phyloP scores from a whole-genome alignment of 2,888 invertebrate genomes.

The Caenorhabditis sulstoni region DNA sequence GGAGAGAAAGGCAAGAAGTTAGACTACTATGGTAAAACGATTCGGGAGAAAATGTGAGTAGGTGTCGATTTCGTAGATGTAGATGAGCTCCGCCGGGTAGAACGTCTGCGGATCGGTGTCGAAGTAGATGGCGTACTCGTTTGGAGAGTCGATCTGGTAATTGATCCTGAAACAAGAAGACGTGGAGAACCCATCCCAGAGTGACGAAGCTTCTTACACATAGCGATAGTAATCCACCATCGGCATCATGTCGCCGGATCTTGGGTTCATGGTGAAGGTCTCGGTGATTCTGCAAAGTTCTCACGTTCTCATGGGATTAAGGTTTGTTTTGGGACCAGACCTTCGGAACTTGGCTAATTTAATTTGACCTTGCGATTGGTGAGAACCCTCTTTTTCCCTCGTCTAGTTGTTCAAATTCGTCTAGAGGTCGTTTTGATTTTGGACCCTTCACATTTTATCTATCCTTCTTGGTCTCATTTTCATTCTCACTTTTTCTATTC shows the following conservation, averaged over 20 bases:
- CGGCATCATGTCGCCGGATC: not conserved
- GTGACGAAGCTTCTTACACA: not conserved
- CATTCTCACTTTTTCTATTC: too few relatives aligned
- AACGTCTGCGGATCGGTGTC: not conserved
- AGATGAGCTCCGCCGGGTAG: slow-evolving; percentile 32
- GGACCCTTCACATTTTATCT: too few relatives aligned
- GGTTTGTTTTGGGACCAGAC: too few relatives aligned
- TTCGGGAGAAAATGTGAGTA: slow-evolving; percentile 1
- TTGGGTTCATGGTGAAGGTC: not conserved
- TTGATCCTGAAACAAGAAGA: slow-evolving; percentile 7
- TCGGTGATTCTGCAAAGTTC: not conserved
- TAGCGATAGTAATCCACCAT: slow-evolving; percentile 1
- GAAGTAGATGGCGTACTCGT: slow-evolving; percentile 17
- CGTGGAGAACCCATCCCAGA: not conserved
- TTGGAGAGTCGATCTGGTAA: slow-evolving; percentile 6
- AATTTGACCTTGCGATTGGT: too few relatives aligned
- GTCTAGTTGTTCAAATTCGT: too few relatives aligned
- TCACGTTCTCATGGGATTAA: too few relatives aligned
- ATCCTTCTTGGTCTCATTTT: too few relatives aligned
- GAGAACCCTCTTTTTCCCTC: too few relatives aligned
- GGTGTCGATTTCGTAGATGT: slow-evolving; percentile 2
- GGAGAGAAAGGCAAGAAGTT: not conserved
- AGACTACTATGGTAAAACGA: slow-evolving; percentile 32
- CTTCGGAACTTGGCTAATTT: too few relatives aligned
- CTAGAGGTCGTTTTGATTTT: too few relatives aligned